Conservation (phyloP, 2,113 vertebrate genomes). For the Calyptommatus sinebrachiatus region DNA sequence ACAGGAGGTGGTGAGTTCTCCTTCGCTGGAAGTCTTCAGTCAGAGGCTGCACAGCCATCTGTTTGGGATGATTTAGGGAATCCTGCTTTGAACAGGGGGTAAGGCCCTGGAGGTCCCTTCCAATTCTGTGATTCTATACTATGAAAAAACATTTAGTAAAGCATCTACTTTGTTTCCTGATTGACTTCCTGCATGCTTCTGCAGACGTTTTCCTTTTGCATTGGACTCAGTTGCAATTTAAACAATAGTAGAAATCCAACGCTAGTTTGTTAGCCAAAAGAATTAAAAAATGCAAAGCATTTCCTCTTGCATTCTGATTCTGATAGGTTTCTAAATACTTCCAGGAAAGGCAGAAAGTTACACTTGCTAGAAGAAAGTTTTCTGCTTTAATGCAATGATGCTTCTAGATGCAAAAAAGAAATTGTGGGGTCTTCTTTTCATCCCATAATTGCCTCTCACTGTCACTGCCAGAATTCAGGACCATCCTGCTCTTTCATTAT, state of each 20-base stretch:
- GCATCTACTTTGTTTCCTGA: neutral
- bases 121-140: too few relatives aligned
- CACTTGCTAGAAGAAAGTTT: neutral
- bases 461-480: too few relatives aligned
- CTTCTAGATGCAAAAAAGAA: too few relatives aligned
- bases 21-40: too few relatives aligned
- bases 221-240: neutral
- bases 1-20: too few relatives aligned
- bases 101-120: too few relatives aligned
- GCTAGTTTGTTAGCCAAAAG: neutral
- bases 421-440: too few relatives aligned
- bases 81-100: too few relatives aligned
- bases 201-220: neutral
- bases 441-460: too few relatives aligned
- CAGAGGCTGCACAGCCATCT: too few relatives aligned
- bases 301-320: neutral
- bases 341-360: neutral
- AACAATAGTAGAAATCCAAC: neutral
- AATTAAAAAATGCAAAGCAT: neutral
- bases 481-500: too few relatives aligned
- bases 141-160: neutral
- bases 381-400: neutral
- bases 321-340: neutral
- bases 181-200: neutral
- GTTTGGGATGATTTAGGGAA: too few relatives aligned